Evolutionary conservation across 2,113 vertebrate species (phyloP), one percentile per base, ranked within the genome.

Genomic region (Murina feae): DNA sequence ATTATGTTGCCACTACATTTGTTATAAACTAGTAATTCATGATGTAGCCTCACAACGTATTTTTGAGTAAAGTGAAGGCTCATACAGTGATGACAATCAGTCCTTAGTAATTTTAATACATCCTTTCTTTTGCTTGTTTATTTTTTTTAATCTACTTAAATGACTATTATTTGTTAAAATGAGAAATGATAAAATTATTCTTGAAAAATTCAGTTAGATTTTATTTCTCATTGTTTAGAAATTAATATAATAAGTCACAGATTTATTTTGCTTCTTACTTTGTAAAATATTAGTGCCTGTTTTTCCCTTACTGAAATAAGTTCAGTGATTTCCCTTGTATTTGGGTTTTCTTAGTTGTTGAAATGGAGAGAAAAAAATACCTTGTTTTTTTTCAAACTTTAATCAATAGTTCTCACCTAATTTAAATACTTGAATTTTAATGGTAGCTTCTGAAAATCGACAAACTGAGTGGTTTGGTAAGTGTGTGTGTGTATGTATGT

Each of bases 141-240:
- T 84, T 91, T 90, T 66, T 60, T 68, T 75, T 91, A 91, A 65
- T 79, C 66, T 93, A 86, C 49, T 76, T 76, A 96, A 91, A 83
- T 68, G 58, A 79, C 12, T 84, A 63, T 39, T 91, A 75, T 82
- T 91, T 88, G 18, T 86, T 89, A 49, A 93, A 92, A 87, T 63
- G 44, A 49, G 30, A 71, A 84, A 79, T 3, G 63, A 60, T 80
- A 35, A 63, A 58, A 80, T 37, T 60, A 87, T 94, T 89, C 60
- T 94, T 89, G 55, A 8, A 90, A 90, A 89, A 92, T 91, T 82
- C 7, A 63, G 23, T 91, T 92, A 88, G 25, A 39, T 35, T 89
- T 91, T 49, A 74, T 42, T 91, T 37, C 6, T 86, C 47, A 18
- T 78, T 89, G 17, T 69, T 86, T 86, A 53, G 14, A 93, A 89